phyloP scores from a whole-genome alignment of 2,888 invertebrate species.

The Pammene fasciana region DNA sequence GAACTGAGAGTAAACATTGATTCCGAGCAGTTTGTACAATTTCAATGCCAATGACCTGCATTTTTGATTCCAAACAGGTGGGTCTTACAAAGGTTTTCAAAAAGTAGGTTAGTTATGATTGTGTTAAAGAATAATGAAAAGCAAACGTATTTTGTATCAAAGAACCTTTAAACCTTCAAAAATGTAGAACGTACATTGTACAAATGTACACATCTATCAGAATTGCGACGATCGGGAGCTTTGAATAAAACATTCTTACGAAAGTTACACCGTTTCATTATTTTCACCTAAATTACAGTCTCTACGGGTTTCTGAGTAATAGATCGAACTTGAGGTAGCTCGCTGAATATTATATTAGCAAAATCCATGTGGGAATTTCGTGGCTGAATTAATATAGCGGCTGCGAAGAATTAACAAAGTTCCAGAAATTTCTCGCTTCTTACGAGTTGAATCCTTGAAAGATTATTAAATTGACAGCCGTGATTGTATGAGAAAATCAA shows the following conservation, averaged over 20 bases:
- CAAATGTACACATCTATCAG: conserved; percentile 2
- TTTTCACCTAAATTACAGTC: conserved; percentile 62
- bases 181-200: neutral
- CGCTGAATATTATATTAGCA: conserved; percentile 62
- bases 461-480: conserved; percentile 20
- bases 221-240: conserved; percentile 36
- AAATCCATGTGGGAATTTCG: conserved; percentile 52
- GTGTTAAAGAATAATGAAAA: neutral
- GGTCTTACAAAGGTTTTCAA: neutral
- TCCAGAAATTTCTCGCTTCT: conserved; percentile 39
- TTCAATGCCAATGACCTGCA: conserved; percentile 14
- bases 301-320: conserved; percentile 53
- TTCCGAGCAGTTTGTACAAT: conserved; percentile 17
- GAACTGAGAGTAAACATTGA: conserved; percentile 34
- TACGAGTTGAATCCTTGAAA: conserved; percentile 25
- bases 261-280: conserved; percentile 66
- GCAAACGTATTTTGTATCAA: neutral
- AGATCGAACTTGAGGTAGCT: conserved; percentile 58
- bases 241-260: conserved; percentile 59
- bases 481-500: neutral
- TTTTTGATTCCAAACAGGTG: conserved; percentile 6
- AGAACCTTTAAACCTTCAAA: conserved; percentile 32
- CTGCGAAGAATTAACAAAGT: conserved; percentile 38
- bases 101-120: neutral
- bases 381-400: conserved; percentile 50